Conservation (phyloP, 2,113 vertebrate species). For the Menura novaehollandiae region DNA sequence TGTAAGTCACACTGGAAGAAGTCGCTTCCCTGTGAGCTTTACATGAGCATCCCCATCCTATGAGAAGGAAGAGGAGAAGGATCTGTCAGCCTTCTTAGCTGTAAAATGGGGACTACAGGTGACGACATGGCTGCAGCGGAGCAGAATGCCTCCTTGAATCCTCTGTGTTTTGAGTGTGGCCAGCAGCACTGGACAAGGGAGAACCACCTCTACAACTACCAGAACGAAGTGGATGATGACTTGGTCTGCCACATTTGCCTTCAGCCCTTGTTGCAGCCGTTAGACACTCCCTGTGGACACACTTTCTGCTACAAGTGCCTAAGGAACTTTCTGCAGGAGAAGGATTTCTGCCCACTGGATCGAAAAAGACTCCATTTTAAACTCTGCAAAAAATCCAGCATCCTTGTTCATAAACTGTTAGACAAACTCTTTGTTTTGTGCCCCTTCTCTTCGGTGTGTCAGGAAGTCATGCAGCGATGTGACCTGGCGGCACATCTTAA, state of each 20-base stretch:
- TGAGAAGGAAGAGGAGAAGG: not conserved
- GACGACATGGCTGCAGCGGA: constrained; percentile 81
- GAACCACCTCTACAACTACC: constrained; percentile 97
- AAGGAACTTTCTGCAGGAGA: constrained; percentile 93
- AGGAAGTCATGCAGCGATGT: constrained; percentile 92
- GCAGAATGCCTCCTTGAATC: constrained; percentile 81
- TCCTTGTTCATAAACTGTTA: constrained; percentile 96
- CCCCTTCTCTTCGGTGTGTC: constrained; percentile 85
- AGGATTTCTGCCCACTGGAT: constrained; percentile 96
- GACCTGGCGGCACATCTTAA: constrained; percentile 95
- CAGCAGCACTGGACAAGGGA: constrained; percentile 94
- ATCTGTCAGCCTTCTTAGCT: not conserved
- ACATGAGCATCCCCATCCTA: not conserved
- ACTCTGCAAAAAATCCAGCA: constrained; percentile 93
- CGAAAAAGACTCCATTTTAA: constrained; percentile 91
- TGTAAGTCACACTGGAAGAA: not conserved
- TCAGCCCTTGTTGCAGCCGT: constrained; percentile 93
- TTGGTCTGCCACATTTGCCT: constrained; percentile 99
- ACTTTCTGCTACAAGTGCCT: constrained; percentile 99
- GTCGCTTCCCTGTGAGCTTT: not conserved
- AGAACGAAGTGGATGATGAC: constrained; percentile 95
- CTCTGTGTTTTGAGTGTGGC: constrained; percentile 92
- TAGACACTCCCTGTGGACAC: constrained; percentile 96
- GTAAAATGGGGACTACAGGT: constrained; percentile 85
- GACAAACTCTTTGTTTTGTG: constrained; percentile 93